Conservation (phyloP, 2,113 vertebrate genomes). For the Calyptomena viridis region DNA sequence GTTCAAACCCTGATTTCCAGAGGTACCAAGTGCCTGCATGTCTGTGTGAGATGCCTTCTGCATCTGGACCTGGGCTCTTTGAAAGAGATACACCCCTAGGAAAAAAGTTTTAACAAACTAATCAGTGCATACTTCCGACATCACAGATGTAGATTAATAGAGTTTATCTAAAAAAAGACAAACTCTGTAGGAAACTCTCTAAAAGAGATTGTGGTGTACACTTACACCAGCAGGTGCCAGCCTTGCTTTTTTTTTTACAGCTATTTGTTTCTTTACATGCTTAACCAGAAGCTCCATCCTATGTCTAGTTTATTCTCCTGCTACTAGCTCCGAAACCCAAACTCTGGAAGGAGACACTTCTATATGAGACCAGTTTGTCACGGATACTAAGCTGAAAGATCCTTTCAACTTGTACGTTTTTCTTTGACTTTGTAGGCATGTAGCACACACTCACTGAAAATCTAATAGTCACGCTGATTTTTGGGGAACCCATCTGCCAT, state of each 20-base stretch:
- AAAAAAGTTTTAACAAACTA: fast-evolving
- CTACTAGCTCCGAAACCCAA: neutral
- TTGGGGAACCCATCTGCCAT: neutral
- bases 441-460: neutral
- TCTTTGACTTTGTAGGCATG: neutral
- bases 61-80: neutral
- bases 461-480: neutral
- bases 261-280: fast-evolving
- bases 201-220: neutral
- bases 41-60: neutral
- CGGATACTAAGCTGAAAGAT: neutral
- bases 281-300: neutral
- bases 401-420: neutral
- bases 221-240: constrained; percentile 42
- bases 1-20: neutral
- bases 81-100: neutral
- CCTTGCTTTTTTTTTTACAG: neutral
- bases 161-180: neutral
- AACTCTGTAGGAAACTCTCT: neutral
- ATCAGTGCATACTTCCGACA: neutral
- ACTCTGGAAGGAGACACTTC: neutral
- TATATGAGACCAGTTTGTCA: neutral
- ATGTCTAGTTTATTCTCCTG: neutral
- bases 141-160: neutral
- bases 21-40: neutral